phyloP scores from a whole-genome alignment of 1,140 invertebrate genomes.

The Bicyclus anynana region DNA sequence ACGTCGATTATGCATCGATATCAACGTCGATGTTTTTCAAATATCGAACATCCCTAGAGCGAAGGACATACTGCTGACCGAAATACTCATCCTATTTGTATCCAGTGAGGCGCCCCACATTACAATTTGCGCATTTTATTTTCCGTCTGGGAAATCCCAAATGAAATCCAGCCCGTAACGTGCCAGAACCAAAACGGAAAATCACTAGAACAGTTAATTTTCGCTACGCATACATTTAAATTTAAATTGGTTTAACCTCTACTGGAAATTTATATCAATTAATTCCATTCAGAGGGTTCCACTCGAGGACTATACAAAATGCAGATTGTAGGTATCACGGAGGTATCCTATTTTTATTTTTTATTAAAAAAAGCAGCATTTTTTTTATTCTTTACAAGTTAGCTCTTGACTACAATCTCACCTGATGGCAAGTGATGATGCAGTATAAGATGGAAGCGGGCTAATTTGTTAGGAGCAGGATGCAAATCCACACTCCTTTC shows the following conservation, averaged over 20 bases:
- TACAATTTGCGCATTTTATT: constrained; percentile 34
- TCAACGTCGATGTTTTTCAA: no score
- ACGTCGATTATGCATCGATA: no score
- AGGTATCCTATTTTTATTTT: background rate
- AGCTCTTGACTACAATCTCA: no score
- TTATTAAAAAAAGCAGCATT: no score
- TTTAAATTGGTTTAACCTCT: constrained; percentile 16
- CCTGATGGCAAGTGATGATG: no score
- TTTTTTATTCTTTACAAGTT: no score
- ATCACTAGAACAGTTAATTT: constrained; percentile 22
- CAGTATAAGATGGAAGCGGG: no score
- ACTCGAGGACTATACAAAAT: no score
- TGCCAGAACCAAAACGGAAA: constrained; percentile 16
- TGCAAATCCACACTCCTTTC: no score
- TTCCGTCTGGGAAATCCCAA: constrained; percentile 31
- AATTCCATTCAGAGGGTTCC: background rate
- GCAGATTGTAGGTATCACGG: background rate
- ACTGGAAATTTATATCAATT: constrained; percentile 9
- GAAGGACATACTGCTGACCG: background rate
- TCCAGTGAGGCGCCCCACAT: constrained; percentile 18
- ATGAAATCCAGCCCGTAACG: constrained; percentile 29
- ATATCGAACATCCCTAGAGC: no score
- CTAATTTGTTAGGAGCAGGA: no score
- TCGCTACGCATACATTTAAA: constrained; percentile 14
- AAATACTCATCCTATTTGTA: constrained; percentile 30